Evolutionary conservation across 2,797 vertebrate species (phyloP), one percentile per base, ranked within the genome.

Genomic region (Macrochelys suwanniensis): DNA sequence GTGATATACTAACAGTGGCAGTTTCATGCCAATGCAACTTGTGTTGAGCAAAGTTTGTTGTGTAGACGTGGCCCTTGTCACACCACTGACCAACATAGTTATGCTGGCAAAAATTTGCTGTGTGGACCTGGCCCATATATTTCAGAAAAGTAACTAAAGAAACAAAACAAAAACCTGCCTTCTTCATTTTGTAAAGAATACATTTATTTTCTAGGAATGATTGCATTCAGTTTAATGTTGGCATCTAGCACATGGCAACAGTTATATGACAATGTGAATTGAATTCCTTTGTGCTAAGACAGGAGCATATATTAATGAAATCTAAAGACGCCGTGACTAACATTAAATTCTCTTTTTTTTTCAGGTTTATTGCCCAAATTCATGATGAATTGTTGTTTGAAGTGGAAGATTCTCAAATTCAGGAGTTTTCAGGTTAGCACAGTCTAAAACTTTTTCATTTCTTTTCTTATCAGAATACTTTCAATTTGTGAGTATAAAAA

Each of bases 341-440:
- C 23, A 17, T 42, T 71, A 19, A 21, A 28, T 90, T 54, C 68
- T 53, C n/a, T 37, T 59, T 91, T 88, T 90, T 17, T 8, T 97
- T 84, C 97, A 99, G 99, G 96, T 97, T 99, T 96, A 96, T 99
- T 13, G 99, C 99, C 49, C 99, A 99, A 95, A 99, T 99, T 89
- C 99, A 99, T 0, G 99, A 99, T 6, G 99, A 99, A 95, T 98
- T 99, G 49, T 97, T 99, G 42, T 99, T 99, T 95, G 99, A 99
- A 94, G 99, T 99, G 93, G 98, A 99, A 95, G 98, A 99, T 86
- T 94, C 98, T 2, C 99, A 99, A 97, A 84, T 99, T 45, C 94
- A 98, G 6, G 97, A 98, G 89, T 99, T 99, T 97, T 98, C 99
- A 98, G 99, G 99, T 99, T 93, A 97, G 89, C 91, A 42, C 42